Evolutionary conservation across 2,888 invertebrate genomes (phyloP), one percentile per base, ranked within the genome.

Genomic region (Adineta ricciae): DNA sequence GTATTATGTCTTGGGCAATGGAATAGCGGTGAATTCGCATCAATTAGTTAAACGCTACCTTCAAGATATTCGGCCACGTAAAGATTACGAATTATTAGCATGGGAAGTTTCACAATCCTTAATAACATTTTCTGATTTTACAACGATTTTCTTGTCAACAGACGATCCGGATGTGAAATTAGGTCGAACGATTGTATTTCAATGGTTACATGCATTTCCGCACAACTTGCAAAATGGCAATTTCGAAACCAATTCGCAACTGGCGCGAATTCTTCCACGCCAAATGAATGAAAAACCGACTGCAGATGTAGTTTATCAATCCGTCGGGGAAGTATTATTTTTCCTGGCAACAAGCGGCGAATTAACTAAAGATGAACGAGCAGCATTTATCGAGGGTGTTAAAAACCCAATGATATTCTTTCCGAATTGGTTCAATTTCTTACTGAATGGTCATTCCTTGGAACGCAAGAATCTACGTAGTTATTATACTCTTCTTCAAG

Each of bases 171-270:
- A 72, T 36, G 36, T 72, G 72, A 27, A 27, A 72, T 36, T 72
- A 72, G 19, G 72, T 72, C 72, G 72, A 32, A 32, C 27, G 0
- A 72, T 72, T 72, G 19, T 72, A 36, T 72, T 72, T 72, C 27
- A 72, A 72, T 72, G 72, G 72, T 72, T 72, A 72, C 72, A 72
- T 72, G 72, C 72, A 16, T 72, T 72, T 72, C 72, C 72, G 16
- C 14, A 72, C 36, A 32, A 72, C 36, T 36, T 72, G 36, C 5
- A 36, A 32, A 72, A 3, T 2, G 14, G 2, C 0, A 27, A 72
- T 72, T 36, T 7, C 36, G 16, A 72, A 36, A 11, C 72, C 4
- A 32, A 36, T 16, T 11, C 19, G 2, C 14, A 72, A 32, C 36
- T 72, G 36, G 27, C 72, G 4, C 27, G 72, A 36, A 72, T 72